Percentiles rank a stretch among this genome's conserved stretches.
Evolutionary conservation across 2,797 vertebrate species (phyloP).

Genomic region (Macropus fuliginosus): DNA sequence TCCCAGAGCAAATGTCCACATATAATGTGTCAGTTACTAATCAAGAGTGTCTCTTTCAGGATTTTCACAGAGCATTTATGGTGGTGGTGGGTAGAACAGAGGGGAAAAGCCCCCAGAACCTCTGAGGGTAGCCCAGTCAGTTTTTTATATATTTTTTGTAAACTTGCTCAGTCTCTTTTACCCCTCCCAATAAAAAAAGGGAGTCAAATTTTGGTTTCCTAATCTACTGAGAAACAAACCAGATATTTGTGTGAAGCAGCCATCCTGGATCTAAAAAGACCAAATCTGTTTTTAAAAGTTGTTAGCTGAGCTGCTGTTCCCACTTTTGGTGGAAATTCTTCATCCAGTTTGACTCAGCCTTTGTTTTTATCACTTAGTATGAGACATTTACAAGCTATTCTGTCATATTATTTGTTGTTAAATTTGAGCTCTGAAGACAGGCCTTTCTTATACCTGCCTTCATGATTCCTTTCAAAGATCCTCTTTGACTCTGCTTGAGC

Average conservation of each 20-base stretch:
- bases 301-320: not conserved
- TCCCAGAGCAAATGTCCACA: not conserved
- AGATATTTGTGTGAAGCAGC: not conserved
- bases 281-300: not conserved
- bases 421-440: constrained; percentile 1
- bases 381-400: not conserved
- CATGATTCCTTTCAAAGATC: not conserved
- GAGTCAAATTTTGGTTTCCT: not conserved
- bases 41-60: not conserved
- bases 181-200: not conserved
- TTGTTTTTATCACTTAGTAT: not conserved
- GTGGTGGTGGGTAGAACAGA: not conserved
- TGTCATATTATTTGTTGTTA: constrained; percentile 11
- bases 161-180: not conserved
- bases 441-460: not conserved
- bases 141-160: not conserved
- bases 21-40: not conserved
- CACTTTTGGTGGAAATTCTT: not conserved
- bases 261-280: not conserved
- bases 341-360: not conserved
- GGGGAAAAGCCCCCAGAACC: not conserved
- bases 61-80: not conserved
- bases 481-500: not conserved
- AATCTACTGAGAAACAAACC: not conserved
- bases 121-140: not conserved